Base-by-base conservation (phyloP, 2,888 invertebrate species). In the Nymphalis polychloros region DNA sequence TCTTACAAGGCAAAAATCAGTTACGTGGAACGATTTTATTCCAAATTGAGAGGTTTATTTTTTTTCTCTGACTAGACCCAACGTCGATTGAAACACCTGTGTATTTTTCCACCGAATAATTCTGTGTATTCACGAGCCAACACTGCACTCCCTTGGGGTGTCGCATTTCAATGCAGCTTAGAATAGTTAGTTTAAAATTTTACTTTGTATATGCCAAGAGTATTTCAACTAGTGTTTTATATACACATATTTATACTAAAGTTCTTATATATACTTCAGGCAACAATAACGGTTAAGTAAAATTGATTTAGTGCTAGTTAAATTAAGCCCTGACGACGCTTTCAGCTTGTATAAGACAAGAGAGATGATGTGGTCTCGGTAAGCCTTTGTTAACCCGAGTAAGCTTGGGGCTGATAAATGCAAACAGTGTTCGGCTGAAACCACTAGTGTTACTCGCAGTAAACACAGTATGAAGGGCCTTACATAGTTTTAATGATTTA, bases 31-130 rank as follows among this genome's bases (percentile, higher is more conserved):
- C 23, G 46, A 53, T 48, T 17, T 31, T 10, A 46, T 35, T 31
- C 46, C 8, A 66, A 35, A 62, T 41, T 48, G 20, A 20, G 17
- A 50, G 35, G 27, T 31, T 6, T 31, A n/a, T 49, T 61, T 67
- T 62, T 61, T 47, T 19, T 35, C 19, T 7, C 23, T n/a, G 55
- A 60, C 62, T 57, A 46, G 59, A 19, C 27, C 48, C 53, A 52
- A 62, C 57, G 48, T 59, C 49, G 50, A 52, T 52, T 61, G 62
- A 59, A 64, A 59, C 64, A 65, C 68, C 53, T 68, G 64, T 68
- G 64, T 67, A 64, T 70, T 70, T 71, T 71, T 67, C 66, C 68
- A 59, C 61, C 64, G 67, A 67, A 69, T 64, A 69, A 71, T 67
- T 64, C 47, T 63, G 59, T 62, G 50, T 31, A 55, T 31, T 66